These are phyloP conservation scores for Agrotis exclamationis DNA, from an alignment of 2,888 invertebrate genomes.

Conservation along the genomic window DNA sequence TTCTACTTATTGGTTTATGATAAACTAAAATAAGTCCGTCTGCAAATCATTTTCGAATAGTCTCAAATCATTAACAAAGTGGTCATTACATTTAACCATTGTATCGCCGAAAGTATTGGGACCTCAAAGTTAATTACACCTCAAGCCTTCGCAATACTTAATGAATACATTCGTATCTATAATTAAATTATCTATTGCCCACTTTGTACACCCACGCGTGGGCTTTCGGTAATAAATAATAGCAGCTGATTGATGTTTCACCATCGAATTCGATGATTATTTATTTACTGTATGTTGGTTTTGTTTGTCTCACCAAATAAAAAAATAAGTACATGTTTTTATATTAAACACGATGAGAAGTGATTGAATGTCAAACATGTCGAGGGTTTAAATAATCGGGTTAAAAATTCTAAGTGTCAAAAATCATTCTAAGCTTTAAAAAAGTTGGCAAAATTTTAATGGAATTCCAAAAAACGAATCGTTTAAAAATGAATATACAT, in stretches of 20 bases:
- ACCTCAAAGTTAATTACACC: conserved; percentile 61
- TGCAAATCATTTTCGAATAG: background rate
- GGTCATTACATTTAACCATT: conserved; percentile 32
- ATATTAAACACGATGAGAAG: conserved; percentile 5
- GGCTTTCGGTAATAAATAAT: conserved; percentile 70
- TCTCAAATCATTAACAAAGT: conserved; percentile 24
- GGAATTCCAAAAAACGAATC: background rate
- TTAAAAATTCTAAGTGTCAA: conserved; percentile 6
- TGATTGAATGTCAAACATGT: background rate
- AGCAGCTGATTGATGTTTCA: conserved; percentile 70
- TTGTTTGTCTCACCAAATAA: conserved; percentile 56
- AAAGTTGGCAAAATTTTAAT: background rate
- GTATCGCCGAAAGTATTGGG: conserved; percentile 37
- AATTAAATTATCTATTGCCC: conserved; percentile 77
- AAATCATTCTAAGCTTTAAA: background rate
- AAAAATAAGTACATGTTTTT: conserved; percentile 35
- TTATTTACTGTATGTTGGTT: conserved; percentile 52
- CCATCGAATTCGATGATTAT: conserved; percentile 65
- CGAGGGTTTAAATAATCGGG: background rate
- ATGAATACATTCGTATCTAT: conserved; percentile 74
- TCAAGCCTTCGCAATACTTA: conserved; percentile 63
- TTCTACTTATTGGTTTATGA: background rate
- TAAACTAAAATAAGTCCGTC: background rate
- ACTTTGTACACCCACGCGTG: conserved; percentile 75
- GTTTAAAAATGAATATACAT: background rate